Conservation (phyloP, 2,888 invertebrate genomes). For the Eudasyphora cyanicolor region DNA sequence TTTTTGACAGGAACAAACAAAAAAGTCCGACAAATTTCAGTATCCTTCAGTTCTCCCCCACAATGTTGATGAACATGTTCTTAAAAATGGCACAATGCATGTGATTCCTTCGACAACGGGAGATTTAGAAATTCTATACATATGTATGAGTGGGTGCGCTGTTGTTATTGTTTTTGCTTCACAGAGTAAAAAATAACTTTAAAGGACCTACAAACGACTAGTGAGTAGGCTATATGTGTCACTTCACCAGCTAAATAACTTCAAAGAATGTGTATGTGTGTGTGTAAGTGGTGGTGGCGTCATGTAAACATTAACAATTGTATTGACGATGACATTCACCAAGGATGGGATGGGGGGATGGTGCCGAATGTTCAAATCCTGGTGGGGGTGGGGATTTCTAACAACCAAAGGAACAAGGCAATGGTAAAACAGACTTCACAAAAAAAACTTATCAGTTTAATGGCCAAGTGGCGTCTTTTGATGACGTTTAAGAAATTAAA, state of each 20-base stretch:
- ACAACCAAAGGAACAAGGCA: constrained; percentile 6
- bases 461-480: constrained; percentile 75
- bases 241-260: constrained; percentile 40
- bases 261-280: constrained; percentile 8
- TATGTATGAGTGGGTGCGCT: background rate
- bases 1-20: background rate
- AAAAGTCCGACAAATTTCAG: background rate
- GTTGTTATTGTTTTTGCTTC: background rate
- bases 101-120: constrained; percentile 4
- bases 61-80: constrained; percentile 3
- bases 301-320: constrained; percentile 58
- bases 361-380: background rate
- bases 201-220: background rate
- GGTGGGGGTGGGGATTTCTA: constrained; percentile 17
- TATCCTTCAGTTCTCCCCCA: background rate
- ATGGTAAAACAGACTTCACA: constrained; percentile 43
- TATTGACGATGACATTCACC: constrained; percentile 23
- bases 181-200: background rate
- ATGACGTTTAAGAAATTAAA: constrained; percentile 64
- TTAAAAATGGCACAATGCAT: constrained; percentile 51
- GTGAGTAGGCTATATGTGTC: too few species aligned
- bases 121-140: background rate
- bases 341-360: background rate
- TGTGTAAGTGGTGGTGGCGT: constrained; percentile 49
- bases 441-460: constrained; percentile 75